Base-by-base conservation (phyloP, 2,797 vertebrate genomes). In the Channallabes apus region DNA sequence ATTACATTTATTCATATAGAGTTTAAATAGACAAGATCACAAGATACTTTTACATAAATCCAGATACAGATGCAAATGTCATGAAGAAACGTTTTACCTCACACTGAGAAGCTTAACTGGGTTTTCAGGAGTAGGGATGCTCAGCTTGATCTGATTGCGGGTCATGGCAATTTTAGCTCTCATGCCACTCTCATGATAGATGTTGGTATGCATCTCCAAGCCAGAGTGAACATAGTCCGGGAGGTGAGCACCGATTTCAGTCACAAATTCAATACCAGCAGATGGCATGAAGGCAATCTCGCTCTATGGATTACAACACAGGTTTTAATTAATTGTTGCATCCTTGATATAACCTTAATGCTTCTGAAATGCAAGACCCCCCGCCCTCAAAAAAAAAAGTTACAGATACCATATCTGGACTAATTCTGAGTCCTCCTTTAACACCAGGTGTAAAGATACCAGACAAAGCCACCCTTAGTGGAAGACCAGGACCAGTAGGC, bases 161-260 rank as follows among this genome's bases (percentile, higher is more conserved):
- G 71, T 94, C 79, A 96, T 75, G 75, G 92, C 91, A 86, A 97
- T 22, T 27, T 93, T 94, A n/a, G 95, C 95, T 87, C 89, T 95
- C 80, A 99, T 89, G 84, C 94, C 95, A 79, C 96, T 97, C 90
- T 99, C 97, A 4, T 97, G 96, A 93, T 96, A 98, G 75, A 99
- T 86, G 88, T 95, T 97, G 85, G 95, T 96, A 91, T 96, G 96
- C 93, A 97, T 95, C 84, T 98, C 96, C 71, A 99, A 91, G 0
- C 96, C 96, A 72, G 93, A 96, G 87, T 90, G 91, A 69, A 96
- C 90, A 88, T 96, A 98, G 88, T 97, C 95, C 3, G 98, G 97
- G 51, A 99, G 88, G 89, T 94, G 85, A 85, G 96, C 91, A 86
- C 97, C 97, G 89, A 99, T 51, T 4, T 94, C 93, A 79, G 96